Conservation (phyloP, 2,113 vertebrate species). For the Eleginops maclovinus region DNA sequence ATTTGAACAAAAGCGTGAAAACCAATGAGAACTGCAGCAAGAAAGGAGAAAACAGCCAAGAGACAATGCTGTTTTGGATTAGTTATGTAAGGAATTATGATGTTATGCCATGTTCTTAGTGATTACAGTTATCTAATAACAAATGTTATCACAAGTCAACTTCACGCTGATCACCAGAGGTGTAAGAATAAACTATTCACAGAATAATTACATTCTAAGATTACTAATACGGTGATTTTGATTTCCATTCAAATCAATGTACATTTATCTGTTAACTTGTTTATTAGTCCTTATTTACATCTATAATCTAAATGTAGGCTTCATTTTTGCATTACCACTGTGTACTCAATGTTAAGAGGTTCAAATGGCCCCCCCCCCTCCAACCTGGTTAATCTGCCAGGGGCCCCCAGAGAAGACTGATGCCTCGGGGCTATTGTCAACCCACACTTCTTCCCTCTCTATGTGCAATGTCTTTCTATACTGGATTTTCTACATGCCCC, state of each 20-base stretch:
- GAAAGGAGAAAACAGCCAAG: conserved; percentile 36
- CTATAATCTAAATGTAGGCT: background rate
- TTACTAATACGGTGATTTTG: background rate
- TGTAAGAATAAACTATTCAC: conserved; percentile 1
- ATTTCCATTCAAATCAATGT: background rate
- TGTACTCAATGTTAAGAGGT: background rate
- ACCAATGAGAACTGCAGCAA: conserved; percentile 16
- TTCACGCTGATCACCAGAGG: conserved; percentile 31
- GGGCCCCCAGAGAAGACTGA: background rate
- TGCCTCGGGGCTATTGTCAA: background rate
- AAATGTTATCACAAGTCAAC: conserved; percentile 28
- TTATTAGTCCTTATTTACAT: background rate
- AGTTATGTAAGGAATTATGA: conserved; percentile 73
- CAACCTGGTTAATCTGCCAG: background rate
- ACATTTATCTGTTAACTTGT: background rate
- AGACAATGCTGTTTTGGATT: conserved; percentile 62
- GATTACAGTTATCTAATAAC: conserved; percentile 46
- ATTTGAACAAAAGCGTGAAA: conserved; percentile 50
- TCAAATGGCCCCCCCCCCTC: background rate
- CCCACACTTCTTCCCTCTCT: background rate
- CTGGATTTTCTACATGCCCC: background rate
- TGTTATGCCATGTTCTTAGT: conserved; percentile 40
- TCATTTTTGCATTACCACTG: background rate
- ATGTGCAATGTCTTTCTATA: background rate
- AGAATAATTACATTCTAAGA: conserved; percentile 1